A percentile compares a stretch with the other conserved stretches of the same genome.
Evolutionary conservation across 1,140 invertebrate species (phyloP).

Genomic region (Aphelinus certus): DNA sequence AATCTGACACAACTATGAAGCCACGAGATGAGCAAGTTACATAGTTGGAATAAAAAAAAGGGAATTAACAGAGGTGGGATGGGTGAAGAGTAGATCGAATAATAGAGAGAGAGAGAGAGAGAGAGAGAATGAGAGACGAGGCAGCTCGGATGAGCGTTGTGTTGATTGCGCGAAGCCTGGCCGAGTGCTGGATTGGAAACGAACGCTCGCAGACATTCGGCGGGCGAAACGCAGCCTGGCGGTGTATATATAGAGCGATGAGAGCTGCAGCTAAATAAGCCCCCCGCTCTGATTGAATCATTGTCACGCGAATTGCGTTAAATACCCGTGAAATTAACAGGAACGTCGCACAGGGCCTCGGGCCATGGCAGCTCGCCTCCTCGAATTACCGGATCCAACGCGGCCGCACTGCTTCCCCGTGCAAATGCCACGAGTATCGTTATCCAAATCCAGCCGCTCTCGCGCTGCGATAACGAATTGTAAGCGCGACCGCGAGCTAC

Average conservation of each 20-base stretch:
- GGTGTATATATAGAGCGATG: constrained; percentile 10
- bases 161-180: not conserved
- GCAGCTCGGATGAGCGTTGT: not conserved
- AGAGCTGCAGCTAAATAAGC: constrained; percentile 52
- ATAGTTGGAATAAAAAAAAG: no score
- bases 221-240: constrained; percentile 32
- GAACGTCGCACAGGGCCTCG: constrained; percentile 37
- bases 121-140: not conserved
- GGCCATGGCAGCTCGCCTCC: not conserved
- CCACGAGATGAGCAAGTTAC: no score
- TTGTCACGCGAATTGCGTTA: constrained; percentile 59
- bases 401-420: not conserved
- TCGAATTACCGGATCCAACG: constrained; percentile 5
- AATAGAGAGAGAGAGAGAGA: not conserved
- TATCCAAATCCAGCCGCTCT: constrained; percentile 3
- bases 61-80: no score
- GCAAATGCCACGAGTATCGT: not conserved
- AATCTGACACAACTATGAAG: no score
- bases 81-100: no score
- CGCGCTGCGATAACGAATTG: not conserved
- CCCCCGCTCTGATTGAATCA: constrained; percentile 59
- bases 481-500: no score
- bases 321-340: constrained; percentile 65
- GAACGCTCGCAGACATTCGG: not conserved
- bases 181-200: not conserved